phyloP scores from a whole-genome alignment of 2,797 vertebrate genomes.

The Pseudochaenichthys georgianus region DNA sequence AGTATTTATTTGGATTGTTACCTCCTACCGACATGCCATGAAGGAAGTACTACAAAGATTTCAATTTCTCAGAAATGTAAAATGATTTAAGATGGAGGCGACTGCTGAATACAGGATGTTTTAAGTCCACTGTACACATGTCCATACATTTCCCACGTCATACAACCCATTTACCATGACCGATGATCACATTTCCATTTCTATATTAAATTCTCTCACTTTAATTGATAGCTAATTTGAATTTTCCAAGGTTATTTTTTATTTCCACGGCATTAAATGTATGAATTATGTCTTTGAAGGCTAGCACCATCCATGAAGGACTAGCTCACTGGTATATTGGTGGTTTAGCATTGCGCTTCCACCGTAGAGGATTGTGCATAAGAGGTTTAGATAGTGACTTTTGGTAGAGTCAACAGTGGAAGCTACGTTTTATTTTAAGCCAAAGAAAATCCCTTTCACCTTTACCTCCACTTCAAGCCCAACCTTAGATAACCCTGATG shows the following conservation, averaged over 20 bases:
- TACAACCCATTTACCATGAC: constrained; percentile 8
- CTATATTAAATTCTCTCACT: constrained; percentile 6
- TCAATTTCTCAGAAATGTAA: constrained; percentile 14
- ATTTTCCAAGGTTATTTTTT: neutral
- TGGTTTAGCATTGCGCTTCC: neutral
- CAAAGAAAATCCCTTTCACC: neutral
- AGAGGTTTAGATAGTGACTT: neutral
- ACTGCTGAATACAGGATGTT: constrained; percentile 11
- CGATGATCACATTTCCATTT: constrained; percentile 7
- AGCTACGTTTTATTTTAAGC: neutral
- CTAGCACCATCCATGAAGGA: neutral
- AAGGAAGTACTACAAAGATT: neutral
- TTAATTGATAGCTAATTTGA: constrained; percentile 20
- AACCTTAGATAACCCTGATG: neutral
- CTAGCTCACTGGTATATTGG: neutral
- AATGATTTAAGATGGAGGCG: constrained; percentile 5
- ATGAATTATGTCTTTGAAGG: constrained; percentile 3
- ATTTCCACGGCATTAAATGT: neutral
- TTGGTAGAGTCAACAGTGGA: neutral
- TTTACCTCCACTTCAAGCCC: neutral
- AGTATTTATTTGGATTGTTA: constrained; percentile 5
- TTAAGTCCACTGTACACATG: constrained; percentile 12
- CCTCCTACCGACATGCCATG: neutral
- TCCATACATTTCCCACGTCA: constrained; percentile 25
- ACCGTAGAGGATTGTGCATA: neutral